phyloP scores from a whole-genome alignment of 2,888 invertebrate genomes.

The Euzophera pinguis region DNA sequence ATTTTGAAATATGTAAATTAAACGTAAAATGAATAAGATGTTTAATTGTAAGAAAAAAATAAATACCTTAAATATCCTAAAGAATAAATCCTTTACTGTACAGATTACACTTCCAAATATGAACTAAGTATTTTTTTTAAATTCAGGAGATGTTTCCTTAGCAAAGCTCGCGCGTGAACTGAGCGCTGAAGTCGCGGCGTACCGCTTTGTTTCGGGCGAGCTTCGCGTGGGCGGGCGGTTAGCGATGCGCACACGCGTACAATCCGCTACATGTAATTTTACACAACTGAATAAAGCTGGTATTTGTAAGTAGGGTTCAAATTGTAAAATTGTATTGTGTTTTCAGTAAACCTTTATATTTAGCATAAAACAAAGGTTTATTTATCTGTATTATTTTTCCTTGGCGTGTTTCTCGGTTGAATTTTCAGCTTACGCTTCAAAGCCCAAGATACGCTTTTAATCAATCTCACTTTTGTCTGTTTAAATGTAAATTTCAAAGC shows the following conservation, averaged over 20 bases:
- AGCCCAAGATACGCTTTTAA: too few relatives aligned
- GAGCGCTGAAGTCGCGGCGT: slow-evolving; percentile 42
- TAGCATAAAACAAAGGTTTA: too few relatives aligned
- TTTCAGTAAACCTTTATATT: too few relatives aligned
- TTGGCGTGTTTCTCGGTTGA: too few relatives aligned
- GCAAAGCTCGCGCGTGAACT: slow-evolving; percentile 64
- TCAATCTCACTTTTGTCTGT: too few relatives aligned
- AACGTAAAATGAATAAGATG: too few relatives aligned
- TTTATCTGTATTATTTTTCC: too few relatives aligned
- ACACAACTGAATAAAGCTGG: neutral
- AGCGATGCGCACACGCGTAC: slow-evolving; percentile 4
- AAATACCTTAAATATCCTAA: slow-evolving; percentile 37
- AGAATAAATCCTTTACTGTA: slow-evolving; percentile 26
- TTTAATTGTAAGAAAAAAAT: slow-evolving; percentile 15
- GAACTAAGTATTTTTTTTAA: slow-evolving; percentile 11
- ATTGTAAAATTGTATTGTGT: too few relatives aligned
- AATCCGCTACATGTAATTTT: neutral
- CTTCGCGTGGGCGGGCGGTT: slow-evolving; percentile 58
- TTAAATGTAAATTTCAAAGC: too few relatives aligned
- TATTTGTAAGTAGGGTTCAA: too few relatives aligned
- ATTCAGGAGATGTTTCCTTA: slow-evolving; percentile 49
- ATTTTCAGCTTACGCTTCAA: too few relatives aligned
- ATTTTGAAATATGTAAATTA: too few relatives aligned
- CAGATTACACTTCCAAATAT: slow-evolving; percentile 26
- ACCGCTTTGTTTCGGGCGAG: slow-evolving; percentile 58